These are phyloP conservation scores for Poecilus cupreus DNA, from an alignment of 2,888 invertebrate genomes.

Conservation along the genomic window DNA sequence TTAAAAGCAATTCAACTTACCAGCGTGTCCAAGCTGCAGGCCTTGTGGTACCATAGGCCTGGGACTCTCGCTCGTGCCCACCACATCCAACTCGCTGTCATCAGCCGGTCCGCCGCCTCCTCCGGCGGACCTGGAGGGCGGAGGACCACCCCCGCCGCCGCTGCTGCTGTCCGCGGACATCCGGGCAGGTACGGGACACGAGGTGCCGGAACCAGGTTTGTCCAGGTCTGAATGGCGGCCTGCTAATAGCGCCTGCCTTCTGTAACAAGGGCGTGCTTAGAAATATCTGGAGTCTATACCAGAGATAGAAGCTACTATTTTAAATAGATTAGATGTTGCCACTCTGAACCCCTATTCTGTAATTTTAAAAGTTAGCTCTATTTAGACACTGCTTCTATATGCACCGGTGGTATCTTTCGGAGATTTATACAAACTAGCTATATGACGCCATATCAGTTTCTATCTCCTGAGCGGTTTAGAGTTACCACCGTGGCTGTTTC, in stretches of 20 bases:
- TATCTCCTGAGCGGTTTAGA: too few species aligned
- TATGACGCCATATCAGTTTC: too few species aligned
- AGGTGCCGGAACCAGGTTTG: slow-evolving; percentile 70
- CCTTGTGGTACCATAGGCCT: slow-evolving; percentile 77
- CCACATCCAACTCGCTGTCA: slow-evolving; percentile 92
- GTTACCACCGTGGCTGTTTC: too few species aligned
- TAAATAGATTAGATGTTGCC: too few species aligned
- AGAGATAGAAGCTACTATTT: neutral
- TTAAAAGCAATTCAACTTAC: slow-evolving; percentile 65
- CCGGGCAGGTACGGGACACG: slow-evolving; percentile 71
- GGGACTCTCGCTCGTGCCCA: slow-evolving; percentile 90
- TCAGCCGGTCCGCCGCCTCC: slow-evolving; percentile 70
- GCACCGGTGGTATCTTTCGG: too few species aligned
- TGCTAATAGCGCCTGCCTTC: slow-evolving; percentile 81
- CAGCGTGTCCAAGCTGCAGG: slow-evolving; percentile 64
- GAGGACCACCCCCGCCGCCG: slow-evolving; percentile 60
- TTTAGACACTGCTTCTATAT: too few species aligned
- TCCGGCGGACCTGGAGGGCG: slow-evolving; percentile 39
- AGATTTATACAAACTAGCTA: too few species aligned
- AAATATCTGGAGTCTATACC: neutral
- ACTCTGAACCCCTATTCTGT: too few species aligned
- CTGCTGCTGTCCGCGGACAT: slow-evolving; percentile 73
- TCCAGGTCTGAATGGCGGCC: slow-evolving; percentile 76
- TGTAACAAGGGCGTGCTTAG: slow-evolving; percentile 72
- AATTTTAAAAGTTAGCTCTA: too few species aligned